Percentiles rank a stretch among this genome's conserved stretches.
phyloP scores from a whole-genome alignment of 2,888 invertebrate genomes.

The Euproctis similis region DNA sequence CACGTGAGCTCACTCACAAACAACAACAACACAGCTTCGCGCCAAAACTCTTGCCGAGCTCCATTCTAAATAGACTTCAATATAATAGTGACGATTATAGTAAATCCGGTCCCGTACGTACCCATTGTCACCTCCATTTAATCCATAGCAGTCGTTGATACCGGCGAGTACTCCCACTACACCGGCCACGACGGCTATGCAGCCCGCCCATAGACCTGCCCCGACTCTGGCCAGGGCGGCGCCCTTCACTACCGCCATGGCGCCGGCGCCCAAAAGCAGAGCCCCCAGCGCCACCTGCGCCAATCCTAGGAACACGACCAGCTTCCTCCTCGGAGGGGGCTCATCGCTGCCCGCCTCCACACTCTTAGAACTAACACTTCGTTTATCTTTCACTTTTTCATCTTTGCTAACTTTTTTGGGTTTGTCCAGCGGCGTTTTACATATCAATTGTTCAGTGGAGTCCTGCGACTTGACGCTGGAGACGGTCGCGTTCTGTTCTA shows the following conservation, averaged over 20 bases:
- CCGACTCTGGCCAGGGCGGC: conserved; percentile 76
- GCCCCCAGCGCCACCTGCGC: conserved; percentile 79
- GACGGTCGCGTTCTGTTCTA: conserved; percentile 45
- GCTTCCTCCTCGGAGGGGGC: conserved; percentile 28
- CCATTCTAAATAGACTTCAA: too few species aligned
- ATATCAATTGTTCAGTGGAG: conserved; percentile 76
- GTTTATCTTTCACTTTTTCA: conserved; percentile 36
- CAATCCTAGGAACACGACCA: conserved; percentile 73
- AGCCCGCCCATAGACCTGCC: conserved; percentile 81
- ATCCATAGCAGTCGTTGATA: conserved; percentile 73
- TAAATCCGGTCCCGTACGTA: conserved; percentile 33
- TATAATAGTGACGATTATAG: too few species aligned
- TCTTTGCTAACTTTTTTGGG: conserved; percentile 28
- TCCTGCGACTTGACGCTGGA: conserved; percentile 69
- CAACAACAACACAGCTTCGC: not conserved
- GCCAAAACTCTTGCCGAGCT: too few species aligned
- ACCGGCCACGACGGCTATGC: conserved; percentile 78
- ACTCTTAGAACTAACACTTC: conserved; percentile 60
- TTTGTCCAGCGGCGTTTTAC: conserved; percentile 65
- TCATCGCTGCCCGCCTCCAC: conserved; percentile 54
- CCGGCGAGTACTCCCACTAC: conserved; percentile 78
- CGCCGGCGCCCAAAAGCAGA: conserved; percentile 78
- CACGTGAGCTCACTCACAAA: too few species aligned
- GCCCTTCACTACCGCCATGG: conserved; percentile 78
- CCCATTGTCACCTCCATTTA: conserved; percentile 45